phyloP scores from a whole-genome alignment of 2,888 invertebrate genomes.

The Stomorhina lunata region DNA sequence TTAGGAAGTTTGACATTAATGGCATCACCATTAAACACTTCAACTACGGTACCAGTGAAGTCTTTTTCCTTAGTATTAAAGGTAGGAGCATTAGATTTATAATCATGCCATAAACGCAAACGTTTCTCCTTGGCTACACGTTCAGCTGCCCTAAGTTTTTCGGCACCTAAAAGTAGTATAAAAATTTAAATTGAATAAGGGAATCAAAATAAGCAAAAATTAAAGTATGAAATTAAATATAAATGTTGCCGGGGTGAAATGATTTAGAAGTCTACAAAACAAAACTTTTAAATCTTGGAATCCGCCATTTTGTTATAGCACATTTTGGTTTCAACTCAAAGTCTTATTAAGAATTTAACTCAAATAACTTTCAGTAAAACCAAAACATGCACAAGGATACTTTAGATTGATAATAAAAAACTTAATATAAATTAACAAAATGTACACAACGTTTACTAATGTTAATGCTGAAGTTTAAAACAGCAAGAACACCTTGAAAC shows the following conservation, averaged over 20 bases:
- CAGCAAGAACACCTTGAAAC: constrained; percentile 57
- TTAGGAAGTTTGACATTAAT: constrained; percentile 90
- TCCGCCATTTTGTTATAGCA: constrained; percentile 76
- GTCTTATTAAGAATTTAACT: constrained; percentile 63
- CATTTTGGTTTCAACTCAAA: constrained; percentile 61
- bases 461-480: constrained; percentile 21
- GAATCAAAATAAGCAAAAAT: neutral
- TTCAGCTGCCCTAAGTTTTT: constrained; percentile 91
- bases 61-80: constrained; percentile 90
- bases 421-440: neutral
- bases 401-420: neutral
- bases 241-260: constrained; percentile 79
- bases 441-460: constrained; percentile 59
- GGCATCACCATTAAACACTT: constrained; percentile 97
- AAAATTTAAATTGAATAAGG: neutral
- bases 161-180: constrained; percentile 84
- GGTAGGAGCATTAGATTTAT: constrained; percentile 87
- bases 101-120: constrained; percentile 95
- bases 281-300: constrained; percentile 76
- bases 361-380: constrained; percentile 58
- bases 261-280: constrained; percentile 69
- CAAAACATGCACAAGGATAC: constrained; percentile 45
- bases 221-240: neutral
- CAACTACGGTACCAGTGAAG: constrained; percentile 90
- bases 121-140: constrained; percentile 92